Percentiles rank a stretch among this genome's conserved stretches.
These are phyloP conservation scores for Dysidea cf. avara DNA, from an alignment of 37 sponge, comb jelly and placozoan species.

Conservation along the genomic window DNA sequence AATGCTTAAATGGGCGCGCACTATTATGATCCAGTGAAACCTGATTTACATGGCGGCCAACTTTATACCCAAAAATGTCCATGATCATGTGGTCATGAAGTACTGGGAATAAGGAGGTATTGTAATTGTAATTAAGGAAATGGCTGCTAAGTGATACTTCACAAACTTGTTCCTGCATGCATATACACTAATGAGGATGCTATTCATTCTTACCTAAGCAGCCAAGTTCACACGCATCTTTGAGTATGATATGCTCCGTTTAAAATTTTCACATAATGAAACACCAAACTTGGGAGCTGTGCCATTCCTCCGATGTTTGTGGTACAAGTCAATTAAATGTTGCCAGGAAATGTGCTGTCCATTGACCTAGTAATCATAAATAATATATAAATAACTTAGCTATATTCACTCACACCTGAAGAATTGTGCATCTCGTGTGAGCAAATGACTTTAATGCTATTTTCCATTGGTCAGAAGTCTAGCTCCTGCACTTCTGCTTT, in stretches of 20 bases:
- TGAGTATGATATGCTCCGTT: constrained; percentile 31
- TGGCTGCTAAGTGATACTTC: too few species aligned
- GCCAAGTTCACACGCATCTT: constrained; percentile 42
- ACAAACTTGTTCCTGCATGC: too few species aligned
- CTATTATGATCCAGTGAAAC: too few species aligned
- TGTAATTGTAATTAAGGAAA: too few species aligned
- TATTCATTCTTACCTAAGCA: constrained; percentile 33
- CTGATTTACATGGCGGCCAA: too few species aligned
- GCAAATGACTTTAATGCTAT: constrained; percentile 19
- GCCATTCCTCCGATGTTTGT: neutral
- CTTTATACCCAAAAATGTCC: too few species aligned
- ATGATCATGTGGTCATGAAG: too few species aligned
- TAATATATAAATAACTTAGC: neutral
- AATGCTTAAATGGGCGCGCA: too few species aligned
- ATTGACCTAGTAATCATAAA: constrained; percentile 16
- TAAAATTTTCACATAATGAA: constrained; percentile 28
- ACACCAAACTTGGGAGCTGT: constrained; percentile 4
- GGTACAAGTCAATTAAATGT: constrained; percentile 38
- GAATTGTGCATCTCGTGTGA: neutral
- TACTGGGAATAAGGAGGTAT: too few species aligned
- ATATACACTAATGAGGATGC: too few species aligned
- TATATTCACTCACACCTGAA: constrained; percentile 6
- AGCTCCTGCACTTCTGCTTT: too few species aligned
- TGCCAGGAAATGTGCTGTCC: constrained; percentile 26
- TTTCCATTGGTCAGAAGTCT: too few species aligned